Base-by-base conservation (phyloP, 2,888 invertebrate genomes). In the Cosmorhoe ocellata region DNA sequence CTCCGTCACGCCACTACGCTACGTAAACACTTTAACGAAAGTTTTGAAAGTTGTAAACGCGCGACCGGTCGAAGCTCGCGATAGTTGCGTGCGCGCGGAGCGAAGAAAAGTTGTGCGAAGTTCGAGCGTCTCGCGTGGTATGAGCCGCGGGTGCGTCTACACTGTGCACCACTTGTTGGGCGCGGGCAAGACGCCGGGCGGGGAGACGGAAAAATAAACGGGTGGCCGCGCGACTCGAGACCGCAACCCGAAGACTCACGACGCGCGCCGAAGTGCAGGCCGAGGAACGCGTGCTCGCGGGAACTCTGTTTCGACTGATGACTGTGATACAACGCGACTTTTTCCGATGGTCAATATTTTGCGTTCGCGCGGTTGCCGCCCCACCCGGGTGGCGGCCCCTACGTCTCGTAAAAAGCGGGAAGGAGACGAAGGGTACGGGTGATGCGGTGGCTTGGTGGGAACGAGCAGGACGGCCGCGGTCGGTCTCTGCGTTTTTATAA, bases 331-430 rank as follows among this genome's bases (percentile, higher is more conserved):
- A 90, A 86, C 83, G 86, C 87, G 89, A 89, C 89, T 90, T 90
- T 90, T 90, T 91, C 90, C 90, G 87, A 90, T 91, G 91, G 90
- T 91, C 91, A 91, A 91, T 91, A 91, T 91, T 91, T 91, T 87
- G 90, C 88, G 90, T 90, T 90, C 86, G 84, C 88, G 86, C 81
- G 86, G 86, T 88, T 84, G 84, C 86, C 88, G 85, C 89, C 87
- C 81, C 88, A 83, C 87, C 78, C 84, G 83, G 84, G 79, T 79
- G 79, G 85, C 80, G 84, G 85, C 85, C 88, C 87, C 90, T 84
- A 76, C 87, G 90, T 91, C 90, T 90, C 90, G 90, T 90, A 90
- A 90, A 91, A 91, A 91, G 90, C 81, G 90, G 83, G 86, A 90
- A 89, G 86, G 91, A 91, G 90, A 90, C 89, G 90, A 85, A 84